These are phyloP conservation scores for Rhynchotus rufescens DNA, from an alignment of 2,797 vertebrate genomes.

Conservation along the genomic window DNA sequence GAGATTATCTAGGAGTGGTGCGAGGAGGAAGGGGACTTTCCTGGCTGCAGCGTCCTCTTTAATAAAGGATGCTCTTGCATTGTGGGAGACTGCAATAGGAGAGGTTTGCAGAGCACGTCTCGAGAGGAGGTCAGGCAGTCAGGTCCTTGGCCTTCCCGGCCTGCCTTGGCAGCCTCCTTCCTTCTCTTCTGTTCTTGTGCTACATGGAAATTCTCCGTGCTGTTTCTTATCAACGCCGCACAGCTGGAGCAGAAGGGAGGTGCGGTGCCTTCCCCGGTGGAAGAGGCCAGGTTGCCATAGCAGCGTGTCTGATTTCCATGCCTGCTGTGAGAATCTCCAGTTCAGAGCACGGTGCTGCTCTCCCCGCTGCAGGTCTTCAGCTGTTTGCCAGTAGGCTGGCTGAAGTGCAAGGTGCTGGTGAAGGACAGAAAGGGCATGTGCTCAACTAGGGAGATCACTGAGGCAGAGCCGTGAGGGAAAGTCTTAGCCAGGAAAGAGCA, in stretches of 20 bases:
- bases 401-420: neutral
- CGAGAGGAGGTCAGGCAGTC: neutral
- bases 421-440: neutral
- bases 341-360: neutral
- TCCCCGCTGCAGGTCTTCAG: neutral
- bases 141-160: neutral
- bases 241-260: constrained; percentile 45
- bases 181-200: neutral
- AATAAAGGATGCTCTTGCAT: neutral
- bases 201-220: neutral
- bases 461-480: neutral
- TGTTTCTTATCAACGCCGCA: neutral
- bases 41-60: neutral
- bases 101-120: neutral
- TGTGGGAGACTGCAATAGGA: neutral
- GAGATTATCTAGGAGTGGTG: neutral
- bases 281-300: constrained; percentile 61
- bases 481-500: neutral
- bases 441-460: neutral
- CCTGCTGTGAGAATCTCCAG: constrained; percentile 13
- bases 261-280: neutral
- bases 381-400: neutral
- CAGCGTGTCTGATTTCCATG: constrained; percentile 49
- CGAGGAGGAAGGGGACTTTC: neutral
- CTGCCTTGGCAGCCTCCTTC: neutral